These are phyloP conservation scores for Limnothrissa miodon DNA, from an alignment of 2,113 vertebrate genomes.

Conservation along the genomic window DNA sequence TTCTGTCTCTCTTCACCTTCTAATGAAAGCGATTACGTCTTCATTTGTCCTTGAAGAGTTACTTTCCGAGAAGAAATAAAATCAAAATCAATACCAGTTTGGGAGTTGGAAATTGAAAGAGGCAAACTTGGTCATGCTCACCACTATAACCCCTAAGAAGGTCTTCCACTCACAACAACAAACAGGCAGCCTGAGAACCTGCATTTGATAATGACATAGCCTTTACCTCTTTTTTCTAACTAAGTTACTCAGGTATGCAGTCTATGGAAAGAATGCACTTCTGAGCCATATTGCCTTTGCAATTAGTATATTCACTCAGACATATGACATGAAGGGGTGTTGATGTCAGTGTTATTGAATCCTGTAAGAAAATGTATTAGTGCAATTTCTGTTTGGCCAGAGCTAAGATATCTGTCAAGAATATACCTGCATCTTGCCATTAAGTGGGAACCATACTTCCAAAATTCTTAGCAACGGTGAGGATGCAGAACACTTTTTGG, in stretches of 20 bases:
- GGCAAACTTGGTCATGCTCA: neutral
- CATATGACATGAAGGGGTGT: too few relatives aligned
- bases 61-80: conserved; percentile 1
- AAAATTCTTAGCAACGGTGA: neutral
- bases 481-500: neutral
- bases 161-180: neutral
- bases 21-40: conserved; percentile 11
- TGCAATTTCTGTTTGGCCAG: neutral
- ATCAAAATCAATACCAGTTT: conserved; percentile 13
- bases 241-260: too few relatives aligned
- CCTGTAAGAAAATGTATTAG: neutral
- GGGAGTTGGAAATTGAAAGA: conserved; percentile 18
- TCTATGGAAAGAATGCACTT: too few relatives aligned
- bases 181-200: neutral
- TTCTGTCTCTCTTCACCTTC: neutral
- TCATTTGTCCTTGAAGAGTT: conserved; percentile 8
- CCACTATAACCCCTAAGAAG: neutral
- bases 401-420: neutral
- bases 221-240: neutral
- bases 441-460: neutral
- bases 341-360: neutral
- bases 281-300: too few relatives aligned
- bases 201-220: neutral
- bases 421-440: neutral
- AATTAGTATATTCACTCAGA: too few relatives aligned